Base-by-base conservation (phyloP, 1,140 invertebrate genomes). In the Drosophila nasuta region DNA sequence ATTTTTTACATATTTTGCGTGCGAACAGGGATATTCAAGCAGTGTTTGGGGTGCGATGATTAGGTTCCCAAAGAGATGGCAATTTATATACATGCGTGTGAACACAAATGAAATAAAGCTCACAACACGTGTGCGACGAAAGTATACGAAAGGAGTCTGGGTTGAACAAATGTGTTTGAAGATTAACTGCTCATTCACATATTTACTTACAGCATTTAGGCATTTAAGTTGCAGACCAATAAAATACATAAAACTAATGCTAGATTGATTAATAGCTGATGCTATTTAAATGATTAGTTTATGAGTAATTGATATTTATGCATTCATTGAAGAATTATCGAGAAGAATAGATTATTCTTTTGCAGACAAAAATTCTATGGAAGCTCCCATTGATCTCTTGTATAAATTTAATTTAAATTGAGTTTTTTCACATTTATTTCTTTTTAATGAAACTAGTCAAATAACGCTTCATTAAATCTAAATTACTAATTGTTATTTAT, bases 1-100 rank as follows among this genome's bases (percentile, higher is more conserved):
- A 71, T 65, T 72, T 59, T 65, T 75, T 71, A 71, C 48, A 58
- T 8, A 25, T n/a, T 41, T 13, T 67, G 54, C 54, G 62, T 67
- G 63, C 8, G 46, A 66, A 68, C n/a, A 0, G 35, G 8, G 13
- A 13, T 52, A 57, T 33, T 52, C 62, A 49, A 45, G 33, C 59
- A 51, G 60, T 54, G 54, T 30, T 52, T 17, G 6, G 17, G 60
- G 56, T 49, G 74, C 56, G 74, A 72, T 76, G 69, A 76, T 76
- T 66, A 66, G 74, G 62, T 49, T 56, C 30, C 48, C 54, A 56
- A 71, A 71, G 46, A 62, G 62, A 33, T 59, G 30, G 56, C 74
- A 62, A 76, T 72, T 72, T 76, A 71, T 71, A 59, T 17, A 62
- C 46, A 57, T 11, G 8, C 35, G 35, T 11, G 2, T 38, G 10